phyloP scores from a whole-genome alignment of 2,797 vertebrate species.

The Phaenicophaeus curvirostris region DNA sequence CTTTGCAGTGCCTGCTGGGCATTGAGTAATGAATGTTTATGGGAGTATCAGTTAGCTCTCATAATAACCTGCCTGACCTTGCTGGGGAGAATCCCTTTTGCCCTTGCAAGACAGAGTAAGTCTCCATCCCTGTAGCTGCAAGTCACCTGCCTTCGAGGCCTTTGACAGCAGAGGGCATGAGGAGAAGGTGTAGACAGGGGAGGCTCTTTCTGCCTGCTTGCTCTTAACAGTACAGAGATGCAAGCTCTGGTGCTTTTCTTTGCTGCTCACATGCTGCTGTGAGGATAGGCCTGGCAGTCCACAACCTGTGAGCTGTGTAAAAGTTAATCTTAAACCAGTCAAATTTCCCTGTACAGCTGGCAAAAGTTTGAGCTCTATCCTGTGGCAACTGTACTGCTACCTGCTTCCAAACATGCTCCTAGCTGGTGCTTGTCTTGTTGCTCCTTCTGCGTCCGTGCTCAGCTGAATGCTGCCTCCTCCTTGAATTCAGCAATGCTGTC shows the following conservation, averaged over 20 bases:
- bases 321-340: background rate
- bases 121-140: background rate
- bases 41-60: background rate
- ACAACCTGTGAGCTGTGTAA: background rate
- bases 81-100: conserved; percentile 40
- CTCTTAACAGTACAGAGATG: background rate
- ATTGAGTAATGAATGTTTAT: conserved; percentile 24
- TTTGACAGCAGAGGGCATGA: background rate
- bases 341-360: background rate
- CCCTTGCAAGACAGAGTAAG: background rate
- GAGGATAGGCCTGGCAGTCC: background rate
- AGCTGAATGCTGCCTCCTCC: background rate
- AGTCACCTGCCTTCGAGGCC: background rate
- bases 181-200: background rate
- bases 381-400: background rate
- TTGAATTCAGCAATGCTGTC: background rate
- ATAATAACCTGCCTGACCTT: conserved; percentile 34
- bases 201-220: background rate
- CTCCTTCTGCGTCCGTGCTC: background rate
- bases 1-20: conserved; percentile 22
- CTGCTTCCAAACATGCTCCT: background rate
- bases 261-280: background rate
- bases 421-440: background rate
- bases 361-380: background rate
- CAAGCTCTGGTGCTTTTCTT: background rate